phyloP scores from a whole-genome alignment of 2,797 vertebrate species.

The Sebastes itinus region DNA sequence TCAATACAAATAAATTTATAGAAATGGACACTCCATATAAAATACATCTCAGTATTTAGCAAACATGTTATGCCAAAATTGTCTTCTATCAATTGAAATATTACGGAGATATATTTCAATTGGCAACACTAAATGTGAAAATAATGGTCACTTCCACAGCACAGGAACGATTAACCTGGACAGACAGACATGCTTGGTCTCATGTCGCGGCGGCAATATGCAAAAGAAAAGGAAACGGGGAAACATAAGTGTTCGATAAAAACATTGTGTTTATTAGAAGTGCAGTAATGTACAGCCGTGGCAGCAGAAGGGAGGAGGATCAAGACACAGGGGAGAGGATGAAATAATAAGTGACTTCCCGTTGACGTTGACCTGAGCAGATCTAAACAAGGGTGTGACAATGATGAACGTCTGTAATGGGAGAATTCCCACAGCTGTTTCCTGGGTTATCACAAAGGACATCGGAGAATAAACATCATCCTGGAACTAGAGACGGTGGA shows the following conservation, averaged over 20 bases:
- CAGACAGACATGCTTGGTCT: neutral
- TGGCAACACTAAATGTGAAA: neutral
- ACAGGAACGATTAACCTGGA: neutral
- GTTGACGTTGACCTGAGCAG: constrained; percentile 56
- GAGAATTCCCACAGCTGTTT: constrained; percentile 36
- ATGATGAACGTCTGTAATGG: neutral
- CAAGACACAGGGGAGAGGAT: constrained; percentile 47
- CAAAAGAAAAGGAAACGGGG: constrained; percentile 7
- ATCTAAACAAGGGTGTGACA: constrained; percentile 20
- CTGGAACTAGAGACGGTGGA: neutral
- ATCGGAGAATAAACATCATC: constrained; percentile 3
- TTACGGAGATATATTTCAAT: neutral
- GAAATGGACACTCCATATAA: neutral
- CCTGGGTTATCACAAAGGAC: constrained; percentile 16
- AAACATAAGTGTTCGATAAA: constrained; percentile 43
- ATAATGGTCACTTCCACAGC: neutral
- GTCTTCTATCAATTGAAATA: neutral
- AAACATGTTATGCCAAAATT: neutral
- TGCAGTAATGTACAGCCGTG: constrained; percentile 53
- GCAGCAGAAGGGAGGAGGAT: constrained; percentile 59
- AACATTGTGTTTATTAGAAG: constrained; percentile 75
- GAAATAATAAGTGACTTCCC: constrained; percentile 18
- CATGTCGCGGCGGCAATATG: neutral
- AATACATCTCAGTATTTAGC: neutral
- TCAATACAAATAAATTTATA: neutral